Conservation (phyloP, 1,140 invertebrate genomes). For the Panonychus citri region DNA sequence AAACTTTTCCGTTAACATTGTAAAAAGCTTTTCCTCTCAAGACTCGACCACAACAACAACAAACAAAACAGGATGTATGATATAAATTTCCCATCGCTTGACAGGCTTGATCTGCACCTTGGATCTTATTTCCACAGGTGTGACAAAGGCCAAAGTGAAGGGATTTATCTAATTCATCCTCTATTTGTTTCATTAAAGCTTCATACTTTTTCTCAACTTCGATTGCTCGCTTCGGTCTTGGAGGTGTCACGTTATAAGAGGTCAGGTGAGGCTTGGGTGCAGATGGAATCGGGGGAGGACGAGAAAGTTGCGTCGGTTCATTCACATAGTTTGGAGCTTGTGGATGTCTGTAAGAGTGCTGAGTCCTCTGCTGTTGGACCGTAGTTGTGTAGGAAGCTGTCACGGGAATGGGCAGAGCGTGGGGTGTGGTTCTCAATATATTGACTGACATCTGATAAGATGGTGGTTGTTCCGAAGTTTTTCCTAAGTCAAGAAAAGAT, state of each 20-base stretch:
- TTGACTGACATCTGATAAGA: background rate
- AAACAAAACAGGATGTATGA: slow-evolving; percentile 93
- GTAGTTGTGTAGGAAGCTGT: background rate
- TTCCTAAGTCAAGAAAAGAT: no score
- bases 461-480: background rate
- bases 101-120: slow-evolving; percentile 78
- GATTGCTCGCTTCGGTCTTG: slow-evolving; percentile 37
- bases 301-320: background rate
- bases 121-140: slow-evolving; percentile 80
- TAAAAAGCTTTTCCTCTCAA: slow-evolving; percentile 91
- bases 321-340: background rate
- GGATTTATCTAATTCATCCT: slow-evolving; percentile 82
- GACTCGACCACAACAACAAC: slow-evolving; percentile 77
- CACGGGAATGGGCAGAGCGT: background rate
- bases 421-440: background rate
- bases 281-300: background rate
- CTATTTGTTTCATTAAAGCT: slow-evolving; percentile 61
- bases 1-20: slow-evolving; percentile 87
- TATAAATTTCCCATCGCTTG: slow-evolving; percentile 96
- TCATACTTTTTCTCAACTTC: slow-evolving; percentile 65
- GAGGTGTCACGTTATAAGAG: slow-evolving; percentile 37
- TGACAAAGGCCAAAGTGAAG: slow-evolving; percentile 91
- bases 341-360: background rate
- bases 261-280: background rate
- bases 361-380: background rate